Percentiles rank a stretch among this genome's conserved stretches.
phyloP scores from a whole-genome alignment of 2,113 vertebrate genomes.

The Otus sunia region DNA sequence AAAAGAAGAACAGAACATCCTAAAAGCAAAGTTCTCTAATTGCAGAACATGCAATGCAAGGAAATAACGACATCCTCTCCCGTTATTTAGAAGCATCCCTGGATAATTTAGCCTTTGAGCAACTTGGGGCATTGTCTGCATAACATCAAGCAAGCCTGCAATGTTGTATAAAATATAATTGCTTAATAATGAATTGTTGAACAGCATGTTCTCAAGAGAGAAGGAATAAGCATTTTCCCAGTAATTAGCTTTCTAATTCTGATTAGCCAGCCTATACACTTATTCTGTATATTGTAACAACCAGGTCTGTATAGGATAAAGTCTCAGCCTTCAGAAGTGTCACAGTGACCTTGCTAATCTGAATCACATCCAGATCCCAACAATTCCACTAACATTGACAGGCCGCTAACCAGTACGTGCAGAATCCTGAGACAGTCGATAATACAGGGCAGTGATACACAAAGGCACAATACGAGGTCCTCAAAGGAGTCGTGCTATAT shows the following conservation, averaged over 20 bases:
- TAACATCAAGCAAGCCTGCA: not conserved
- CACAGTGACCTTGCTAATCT: not conserved
- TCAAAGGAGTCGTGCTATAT: not conserved
- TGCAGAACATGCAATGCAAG: not conserved
- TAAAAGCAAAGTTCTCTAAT: not conserved
- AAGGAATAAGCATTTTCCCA: not conserved
- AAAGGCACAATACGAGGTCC: not conserved
- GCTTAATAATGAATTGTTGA: not conserved
- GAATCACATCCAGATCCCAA: not conserved
- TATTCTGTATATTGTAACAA: not conserved
- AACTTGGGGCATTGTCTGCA: not conserved
- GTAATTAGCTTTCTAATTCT: not conserved
- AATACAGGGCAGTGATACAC: not conserved
- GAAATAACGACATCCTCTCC: not conserved
- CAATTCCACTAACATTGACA: not conserved
- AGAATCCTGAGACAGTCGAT: not conserved
- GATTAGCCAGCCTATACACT: not conserved
- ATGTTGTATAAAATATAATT: not conserved
- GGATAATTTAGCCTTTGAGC: not conserved
- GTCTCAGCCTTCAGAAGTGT: not conserved
- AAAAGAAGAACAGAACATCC: not conserved
- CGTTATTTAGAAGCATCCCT: not conserved
- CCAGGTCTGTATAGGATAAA: not conserved
- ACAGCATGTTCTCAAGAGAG: not conserved
- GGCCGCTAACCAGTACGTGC: rapidly evolving